phyloP scores from a whole-genome alignment of 2,888 invertebrate species.

The Agrochola circellaris region DNA sequence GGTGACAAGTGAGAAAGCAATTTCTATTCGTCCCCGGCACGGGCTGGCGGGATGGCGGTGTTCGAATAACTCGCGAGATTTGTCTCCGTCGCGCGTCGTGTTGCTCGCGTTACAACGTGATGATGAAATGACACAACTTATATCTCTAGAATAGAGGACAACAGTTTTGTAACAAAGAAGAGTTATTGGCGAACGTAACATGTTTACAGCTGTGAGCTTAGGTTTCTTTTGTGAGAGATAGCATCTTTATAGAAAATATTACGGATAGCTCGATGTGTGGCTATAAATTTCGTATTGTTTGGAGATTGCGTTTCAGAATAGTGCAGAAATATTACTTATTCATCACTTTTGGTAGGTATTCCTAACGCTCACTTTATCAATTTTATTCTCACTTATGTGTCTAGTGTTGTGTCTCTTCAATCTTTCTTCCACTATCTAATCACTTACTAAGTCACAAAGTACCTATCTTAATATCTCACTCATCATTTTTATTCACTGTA shows the following conservation, averaged over 20 bases:
- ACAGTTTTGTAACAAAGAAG: constrained; percentile 39
- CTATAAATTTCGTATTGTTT: constrained; percentile 14
- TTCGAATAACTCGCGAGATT: constrained; percentile 53
- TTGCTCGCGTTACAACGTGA: constrained; percentile 44
- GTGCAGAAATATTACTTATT: not conserved
- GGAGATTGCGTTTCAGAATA: constrained; percentile 16
- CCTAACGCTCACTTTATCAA: not conserved
- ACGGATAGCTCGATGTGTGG: not conserved
- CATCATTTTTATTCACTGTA: constrained; percentile 4
- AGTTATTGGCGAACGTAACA: constrained; percentile 50
- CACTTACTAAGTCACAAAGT: not conserved
- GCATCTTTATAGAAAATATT: constrained; percentile 11
- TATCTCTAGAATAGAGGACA: constrained; percentile 38
- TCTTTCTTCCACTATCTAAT: not conserved
- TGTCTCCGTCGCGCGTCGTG: constrained; percentile 58
- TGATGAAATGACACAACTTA: constrained; percentile 57
- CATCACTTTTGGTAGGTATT: not conserved
- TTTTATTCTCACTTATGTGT: not conserved
- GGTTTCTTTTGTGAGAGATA: constrained; percentile 30
- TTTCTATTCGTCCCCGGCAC: constrained; percentile 64
- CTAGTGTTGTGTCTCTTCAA: not conserved
- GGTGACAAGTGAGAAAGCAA: constrained; percentile 71
- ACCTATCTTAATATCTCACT: not conserved
- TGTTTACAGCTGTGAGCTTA: constrained; percentile 12
- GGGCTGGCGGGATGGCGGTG: constrained; percentile 24